Base-by-base conservation (phyloP, 1,140 invertebrate genomes). In the Capitella teleta region DNA sequence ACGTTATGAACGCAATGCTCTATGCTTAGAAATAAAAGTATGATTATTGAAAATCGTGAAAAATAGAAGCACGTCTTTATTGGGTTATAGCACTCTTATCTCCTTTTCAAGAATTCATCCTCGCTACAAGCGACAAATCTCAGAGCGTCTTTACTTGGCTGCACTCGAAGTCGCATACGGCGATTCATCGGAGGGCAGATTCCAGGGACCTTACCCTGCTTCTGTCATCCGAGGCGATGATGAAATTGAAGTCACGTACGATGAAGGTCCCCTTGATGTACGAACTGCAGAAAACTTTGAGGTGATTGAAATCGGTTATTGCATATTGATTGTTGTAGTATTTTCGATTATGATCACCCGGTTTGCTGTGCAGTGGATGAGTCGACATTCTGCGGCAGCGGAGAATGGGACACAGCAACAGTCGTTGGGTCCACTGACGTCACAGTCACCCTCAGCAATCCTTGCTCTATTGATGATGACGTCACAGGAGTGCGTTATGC, bases 401-500 rank as follows among this genome's bases (percentile, higher is more conserved):
- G 53, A 25, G 32, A 38, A n/a, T 66, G 64, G 64, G 36, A 57
- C 8, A 36, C 47, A 8, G 60, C 60, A 25, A 55, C 59, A 30
- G 59, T 66, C 25, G 52, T 44, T 26, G 37, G 41, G 25, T 40
- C 54, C 46, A 41, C 57, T 6, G 46, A 28, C 18, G 30, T 28
- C 25, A 38, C 24, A 10, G 58, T 66, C 5, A 58, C 51, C 10
- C 2, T 66, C 32, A 53, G 46, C 8, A 49, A 42, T 2, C 52
- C 48, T 5, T 52, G 57, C 26, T 3, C 19, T 1, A 46, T 32
- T 5, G 6, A 28, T 2, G 37, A 50, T 40, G 49, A 52, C 16
- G 28, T 51, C 14, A 30, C 34, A 18, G 49, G 49, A 16, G 24
- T 51, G 49, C 38, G 63, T n/a, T 66, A 67, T 43, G 57, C 57